These are phyloP conservation scores for Donacobius atricapilla DNA, from an alignment of 2,113 vertebrate species.

Conservation along the genomic window DNA sequence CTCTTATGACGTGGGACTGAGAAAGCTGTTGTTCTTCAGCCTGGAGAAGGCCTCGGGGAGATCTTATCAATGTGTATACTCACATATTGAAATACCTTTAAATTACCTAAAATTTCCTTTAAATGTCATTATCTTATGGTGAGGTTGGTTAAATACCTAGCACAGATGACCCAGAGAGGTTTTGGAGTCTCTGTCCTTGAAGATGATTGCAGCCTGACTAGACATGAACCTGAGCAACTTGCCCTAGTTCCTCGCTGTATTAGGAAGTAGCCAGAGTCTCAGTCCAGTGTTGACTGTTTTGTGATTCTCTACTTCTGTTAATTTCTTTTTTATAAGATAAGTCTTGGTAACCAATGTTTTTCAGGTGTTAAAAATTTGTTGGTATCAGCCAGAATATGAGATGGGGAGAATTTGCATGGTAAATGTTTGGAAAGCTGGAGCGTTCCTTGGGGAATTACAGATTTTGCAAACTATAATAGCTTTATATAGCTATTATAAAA, in stretches of 20 bases:
- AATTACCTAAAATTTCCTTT: background rate
- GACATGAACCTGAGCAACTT: background rate
- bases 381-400: background rate
- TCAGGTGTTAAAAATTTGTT: background rate
- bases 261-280: background rate
- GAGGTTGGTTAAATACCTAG: background rate
- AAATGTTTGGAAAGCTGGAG: background rate
- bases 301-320: background rate
- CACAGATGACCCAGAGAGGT: background rate
- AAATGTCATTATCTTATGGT: background rate
- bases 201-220: background rate
- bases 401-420: background rate
- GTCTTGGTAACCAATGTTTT: background rate
- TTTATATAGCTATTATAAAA: background rate
- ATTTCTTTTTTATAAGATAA: background rate
- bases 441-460: background rate
- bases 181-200: background rate
- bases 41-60: background rate
- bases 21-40: background rate
- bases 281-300: background rate
- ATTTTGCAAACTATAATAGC: background rate
- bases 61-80: background rate
- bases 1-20: background rate
- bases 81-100: background rate
- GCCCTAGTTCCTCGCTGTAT: rapidly evolving